phyloP scores from a whole-genome alignment of 2,113 vertebrate species.

The Periophthalmodon schlosseri region DNA sequence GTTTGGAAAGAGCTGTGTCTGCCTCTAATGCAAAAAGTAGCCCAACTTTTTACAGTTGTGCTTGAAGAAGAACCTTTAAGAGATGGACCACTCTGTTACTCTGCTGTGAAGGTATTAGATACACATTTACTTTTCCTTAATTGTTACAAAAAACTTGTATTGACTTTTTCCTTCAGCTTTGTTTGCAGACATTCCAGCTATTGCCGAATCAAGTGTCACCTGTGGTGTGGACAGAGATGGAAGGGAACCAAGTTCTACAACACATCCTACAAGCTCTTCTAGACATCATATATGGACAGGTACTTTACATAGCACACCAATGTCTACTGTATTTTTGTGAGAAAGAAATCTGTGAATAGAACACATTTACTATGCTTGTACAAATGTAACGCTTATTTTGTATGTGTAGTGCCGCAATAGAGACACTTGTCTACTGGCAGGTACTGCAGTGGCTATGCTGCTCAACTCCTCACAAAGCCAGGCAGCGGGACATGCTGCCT shows the following conservation, averaged over 20 bases:
- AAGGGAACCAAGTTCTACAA: slow-evolving; percentile 51
- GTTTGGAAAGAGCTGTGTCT: slow-evolving; percentile 68
- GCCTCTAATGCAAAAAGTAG: slow-evolving; percentile 68
- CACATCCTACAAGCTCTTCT: slow-evolving; percentile 80
- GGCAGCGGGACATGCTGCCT: slow-evolving; percentile 66
- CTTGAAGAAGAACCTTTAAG: slow-evolving; percentile 61
- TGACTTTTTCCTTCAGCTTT: slow-evolving; percentile 73
- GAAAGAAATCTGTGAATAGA: neutral
- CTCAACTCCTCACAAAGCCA: slow-evolving; percentile 74
- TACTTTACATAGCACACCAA: slow-evolving; percentile 36
- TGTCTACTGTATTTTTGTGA: neutral
- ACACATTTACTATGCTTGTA: neutral
- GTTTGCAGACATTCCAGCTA: slow-evolving; percentile 84
- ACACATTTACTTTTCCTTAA: neutral
- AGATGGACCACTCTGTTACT: slow-evolving; percentile 65
- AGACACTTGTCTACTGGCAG: slow-evolving; percentile 82
- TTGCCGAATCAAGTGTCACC: slow-evolving; percentile 72
- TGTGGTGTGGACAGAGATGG: slow-evolving; percentile 69
- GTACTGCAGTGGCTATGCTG: slow-evolving; percentile 84
- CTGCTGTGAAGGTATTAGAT: slow-evolving; percentile 81
- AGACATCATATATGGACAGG: slow-evolving; percentile 78
- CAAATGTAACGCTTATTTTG: neutral
- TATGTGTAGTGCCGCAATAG: slow-evolving; percentile 74
- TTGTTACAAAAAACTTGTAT: neutral
- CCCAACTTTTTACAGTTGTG: slow-evolving; percentile 63